phyloP scores from a whole-genome alignment of 1,140 invertebrate species.

The Cylas formicarius region DNA sequence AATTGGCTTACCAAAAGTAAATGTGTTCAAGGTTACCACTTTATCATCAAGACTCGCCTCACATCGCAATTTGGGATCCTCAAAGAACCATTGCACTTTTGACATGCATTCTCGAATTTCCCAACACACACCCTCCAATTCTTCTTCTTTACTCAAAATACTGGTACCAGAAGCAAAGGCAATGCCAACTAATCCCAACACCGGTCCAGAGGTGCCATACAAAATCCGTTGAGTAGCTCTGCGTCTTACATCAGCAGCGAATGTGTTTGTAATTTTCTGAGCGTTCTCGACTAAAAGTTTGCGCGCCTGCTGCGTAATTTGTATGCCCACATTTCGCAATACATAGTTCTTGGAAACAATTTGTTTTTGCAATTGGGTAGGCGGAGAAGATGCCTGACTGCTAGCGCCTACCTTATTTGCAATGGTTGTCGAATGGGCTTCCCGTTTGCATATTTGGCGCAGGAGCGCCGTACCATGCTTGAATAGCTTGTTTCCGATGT shows the following conservation, averaged over 20 bases:
- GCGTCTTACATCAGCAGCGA: slow-evolving; percentile 55
- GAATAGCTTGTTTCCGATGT: slow-evolving; percentile 32
- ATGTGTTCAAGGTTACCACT: slow-evolving; percentile 49
- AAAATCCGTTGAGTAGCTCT: slow-evolving; percentile 55
- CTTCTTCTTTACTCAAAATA: slow-evolving; percentile 70
- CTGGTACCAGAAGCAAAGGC: slow-evolving; percentile 65
- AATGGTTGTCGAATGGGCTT: slow-evolving; percentile 34
- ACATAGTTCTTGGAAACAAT: slow-evolving; percentile 26
- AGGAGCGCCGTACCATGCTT: slow-evolving; percentile 39
- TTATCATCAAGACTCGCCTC: slow-evolving; percentile 36
- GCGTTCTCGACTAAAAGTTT: slow-evolving; percentile 62
- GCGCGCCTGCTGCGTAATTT: slow-evolving; percentile 51
- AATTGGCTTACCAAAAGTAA: slow-evolving; percentile 63
- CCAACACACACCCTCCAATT: slow-evolving; percentile 70
- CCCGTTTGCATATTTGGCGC: slow-evolving; percentile 30
- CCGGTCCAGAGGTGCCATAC: slow-evolving; percentile 63
- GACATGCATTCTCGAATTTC: slow-evolving; percentile 66
- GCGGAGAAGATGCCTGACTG: slow-evolving; percentile 35
- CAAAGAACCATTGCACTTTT: slow-evolving; percentile 53
- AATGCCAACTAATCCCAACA: slow-evolving; percentile 68
- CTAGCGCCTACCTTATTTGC: slow-evolving; percentile 32
- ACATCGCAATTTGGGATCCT: slow-evolving; percentile 46
- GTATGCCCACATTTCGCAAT: slow-evolving; percentile 45
- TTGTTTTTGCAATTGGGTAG: slow-evolving; percentile 18
- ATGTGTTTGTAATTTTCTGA: slow-evolving; percentile 58